Evolutionary conservation across 2,797 vertebrate species (phyloP), one percentile per base, ranked within the genome.

Genomic region (Vultur gryphus): DNA sequence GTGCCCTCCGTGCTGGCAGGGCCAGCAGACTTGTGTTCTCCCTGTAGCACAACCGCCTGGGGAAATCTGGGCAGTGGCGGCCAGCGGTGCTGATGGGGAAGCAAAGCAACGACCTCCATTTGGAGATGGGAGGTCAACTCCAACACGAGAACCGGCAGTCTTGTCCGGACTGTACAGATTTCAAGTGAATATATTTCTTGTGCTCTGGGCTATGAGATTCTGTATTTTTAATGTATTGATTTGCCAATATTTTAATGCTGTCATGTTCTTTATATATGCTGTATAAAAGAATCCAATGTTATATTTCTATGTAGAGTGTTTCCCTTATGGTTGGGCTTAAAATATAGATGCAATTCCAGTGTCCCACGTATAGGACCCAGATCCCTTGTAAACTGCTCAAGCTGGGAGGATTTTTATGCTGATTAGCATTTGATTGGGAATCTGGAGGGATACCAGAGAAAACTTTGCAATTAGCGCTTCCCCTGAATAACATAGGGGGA

Each of bases 171-270:
- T 97, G 94, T 97, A 96, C 75, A 95, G 93, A 64, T 57, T 86
- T 62, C 65, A 18, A 72, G 87, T 96, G 72, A 94, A 91, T 94
- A 85, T 87, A 84, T 51, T 95, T 91, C 84, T 82, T 76, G 93
- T 96, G 93, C 82, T 58, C 78, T 77, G 93, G 52, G 91, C 84
- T 43, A 80, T 16, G 52, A 91, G 81, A 93, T 44, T 65, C 91
- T 96, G 96, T 96, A 90, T 83, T 97, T 95, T 96, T 84, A 78
- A 91, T 78, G 93, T 93, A 54, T 78, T 55, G 87, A 78, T 88
- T 67, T 84, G 83, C 87, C 83, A 72, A 67, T 89, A 91, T 94
- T 89, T 95, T 80, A 80, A 94, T 51, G 82, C 93, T 85, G 71
- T 95, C 65, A 26, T 49, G 62, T 93, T 86, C 85, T 95, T 96